Conservation (phyloP, 1,140 invertebrate species). For the Amphibalanus amphitrite region DNA sequence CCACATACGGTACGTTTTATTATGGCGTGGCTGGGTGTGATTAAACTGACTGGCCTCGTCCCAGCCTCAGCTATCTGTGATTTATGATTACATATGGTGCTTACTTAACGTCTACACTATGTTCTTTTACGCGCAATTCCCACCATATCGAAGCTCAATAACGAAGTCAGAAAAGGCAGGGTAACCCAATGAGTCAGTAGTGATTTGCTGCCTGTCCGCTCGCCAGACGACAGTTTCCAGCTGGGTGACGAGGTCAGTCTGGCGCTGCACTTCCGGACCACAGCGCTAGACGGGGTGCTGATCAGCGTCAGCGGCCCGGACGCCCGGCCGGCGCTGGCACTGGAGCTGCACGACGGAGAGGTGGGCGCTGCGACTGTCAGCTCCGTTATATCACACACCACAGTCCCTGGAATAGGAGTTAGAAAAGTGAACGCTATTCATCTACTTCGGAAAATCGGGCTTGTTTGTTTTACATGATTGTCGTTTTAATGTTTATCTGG, state of each 20-base stretch:
- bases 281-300: constrained; percentile 58
- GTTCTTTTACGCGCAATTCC: no score
- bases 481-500: background rate
- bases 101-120: no score
- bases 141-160: no score
- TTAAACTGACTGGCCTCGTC: no score
- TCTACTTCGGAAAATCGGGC: background rate
- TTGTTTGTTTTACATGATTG: background rate
- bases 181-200: no score
- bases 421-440: background rate
- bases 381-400: background rate
- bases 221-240: constrained; percentile 48
- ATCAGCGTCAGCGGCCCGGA: constrained; percentile 45
- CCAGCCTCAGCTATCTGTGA: no score
- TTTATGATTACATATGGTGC: no score
- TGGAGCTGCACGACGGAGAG: constrained; percentile 58
- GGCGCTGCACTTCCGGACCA: constrained; percentile 64
- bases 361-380: constrained; percentile 23
- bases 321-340: constrained; percentile 46
- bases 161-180: no score
- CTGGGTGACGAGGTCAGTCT: constrained; percentile 49
- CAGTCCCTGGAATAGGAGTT: no score
- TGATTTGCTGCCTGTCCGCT: background rate
- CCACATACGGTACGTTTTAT: no score
- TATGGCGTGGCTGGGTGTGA: no score